Evolutionary conservation across 2,797 vertebrate species (phyloP), one percentile per base, ranked within the genome.

Genomic region (Antennarius maculatus): DNA sequence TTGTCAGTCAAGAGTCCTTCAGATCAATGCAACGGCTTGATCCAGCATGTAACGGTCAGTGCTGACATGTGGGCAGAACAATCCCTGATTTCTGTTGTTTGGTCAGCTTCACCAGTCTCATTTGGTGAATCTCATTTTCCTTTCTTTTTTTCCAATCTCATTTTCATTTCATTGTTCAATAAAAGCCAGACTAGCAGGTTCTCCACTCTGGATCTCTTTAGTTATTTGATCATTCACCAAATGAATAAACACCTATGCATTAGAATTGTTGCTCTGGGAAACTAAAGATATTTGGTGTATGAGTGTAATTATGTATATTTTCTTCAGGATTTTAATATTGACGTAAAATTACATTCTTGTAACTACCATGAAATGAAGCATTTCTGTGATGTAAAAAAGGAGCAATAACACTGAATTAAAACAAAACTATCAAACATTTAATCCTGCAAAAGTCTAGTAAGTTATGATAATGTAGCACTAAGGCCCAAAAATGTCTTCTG

Each of bases 391-490:
- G 34, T 45, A 28, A 54, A 65, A 47, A 13, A 61, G 1, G 37
- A 49, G 1, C 17, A 62, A 60, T 66, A 48, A 9, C n/a, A 62
- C 28, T 51, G 4, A 56, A 63, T 54, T 53, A 13, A 16, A 42
- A 39, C 49, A 42, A 7, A 0, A 16, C 56, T 77, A 77, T 63
- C 17, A 0, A 79, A 73, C 82, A 23, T 23, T 23, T 85, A 82
- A 81, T 76, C 46, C 54, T 67, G 54, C 45, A 72, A 47, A 81
- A 43, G 51, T 77, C 37, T 68, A 78, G 41, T 73, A 69, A 71
- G 50, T 70, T 51, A 18, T 67, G 10, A 27, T 61, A 49, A 69
- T 54, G 39, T 67, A 69, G 46, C 72, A 14, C 64, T 39, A 61
- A 46, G 28, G 55, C 11, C 52, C 71, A 75, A 37, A 73, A 49